Evolutionary conservation across 2,797 vertebrate species (phyloP).

Genomic region (Sylvilagus floridanus): DNA sequence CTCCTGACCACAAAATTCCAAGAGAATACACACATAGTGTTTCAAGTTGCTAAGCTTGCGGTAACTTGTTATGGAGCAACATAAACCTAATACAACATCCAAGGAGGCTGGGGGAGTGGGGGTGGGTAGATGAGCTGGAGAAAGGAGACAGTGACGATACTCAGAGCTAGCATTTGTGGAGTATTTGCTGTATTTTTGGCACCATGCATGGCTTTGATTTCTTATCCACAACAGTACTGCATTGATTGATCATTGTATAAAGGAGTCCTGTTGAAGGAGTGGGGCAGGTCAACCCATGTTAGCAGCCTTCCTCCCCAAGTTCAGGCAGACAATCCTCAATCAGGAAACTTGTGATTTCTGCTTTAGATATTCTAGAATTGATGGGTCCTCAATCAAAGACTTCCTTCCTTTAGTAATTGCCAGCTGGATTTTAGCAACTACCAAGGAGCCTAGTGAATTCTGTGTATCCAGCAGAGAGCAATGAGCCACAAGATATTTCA

Average conservation of each 20-base stretch:
- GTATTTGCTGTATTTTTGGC: neutral
- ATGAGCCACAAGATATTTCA: neutral
- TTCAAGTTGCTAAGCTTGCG: neutral
- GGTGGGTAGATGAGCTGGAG: neutral
- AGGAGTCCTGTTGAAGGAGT: neutral
- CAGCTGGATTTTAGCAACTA: constrained; percentile 10
- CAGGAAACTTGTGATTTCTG: neutral
- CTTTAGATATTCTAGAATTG: constrained; percentile 30
- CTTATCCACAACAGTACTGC: neutral
- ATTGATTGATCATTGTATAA: neutral
- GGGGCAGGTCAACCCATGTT: neutral
- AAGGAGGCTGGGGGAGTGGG: no score
- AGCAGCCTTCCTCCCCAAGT: neutral
- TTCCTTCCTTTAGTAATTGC: neutral
- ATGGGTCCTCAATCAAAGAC: neutral
- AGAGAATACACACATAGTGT: neutral
- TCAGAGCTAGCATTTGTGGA: neutral
- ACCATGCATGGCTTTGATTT: neutral
- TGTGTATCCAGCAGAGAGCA: neutral
- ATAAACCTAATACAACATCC: neutral
- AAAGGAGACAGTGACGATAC: neutral
- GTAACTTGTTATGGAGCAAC: neutral
- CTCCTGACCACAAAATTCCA: neutral
- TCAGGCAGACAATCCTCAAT: constrained; percentile 8
- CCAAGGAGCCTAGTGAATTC: neutral